Conservation (phyloP, 2,113 vertebrate species). For the Herpailurus yagouaroundi region DNA sequence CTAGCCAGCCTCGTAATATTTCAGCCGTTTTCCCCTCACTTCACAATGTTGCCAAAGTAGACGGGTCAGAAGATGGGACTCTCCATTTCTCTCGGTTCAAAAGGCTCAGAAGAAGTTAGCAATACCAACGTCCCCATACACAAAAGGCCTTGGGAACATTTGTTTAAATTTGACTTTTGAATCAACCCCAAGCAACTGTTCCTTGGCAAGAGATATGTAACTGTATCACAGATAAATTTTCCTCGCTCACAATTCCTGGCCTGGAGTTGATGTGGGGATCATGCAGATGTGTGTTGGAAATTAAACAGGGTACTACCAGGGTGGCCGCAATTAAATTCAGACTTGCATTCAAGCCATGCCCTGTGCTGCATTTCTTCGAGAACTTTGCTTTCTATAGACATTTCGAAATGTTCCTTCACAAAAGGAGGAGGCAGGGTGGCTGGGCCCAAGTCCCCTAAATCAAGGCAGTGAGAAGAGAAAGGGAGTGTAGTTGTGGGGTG, state of each 20-base stretch:
- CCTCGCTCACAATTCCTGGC: slow-evolving; percentile 58
- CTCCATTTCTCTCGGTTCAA: slow-evolving; percentile 49
- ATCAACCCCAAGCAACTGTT: slow-evolving; percentile 63
- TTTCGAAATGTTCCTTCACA: slow-evolving; percentile 75
- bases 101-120: slow-evolving; percentile 69
- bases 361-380: slow-evolving; percentile 78
- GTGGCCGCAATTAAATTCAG: slow-evolving; percentile 80
- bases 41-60: background rate
- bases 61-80: background rate
- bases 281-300: slow-evolving; percentile 81
- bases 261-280: slow-evolving; percentile 58
- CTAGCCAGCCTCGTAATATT: background rate
- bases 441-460: background rate
- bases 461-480: background rate
- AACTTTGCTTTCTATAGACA: slow-evolving; percentile 81
- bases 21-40: background rate
- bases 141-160: slow-evolving; percentile 72
- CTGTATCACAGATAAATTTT: slow-evolving; percentile 64
- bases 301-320: slow-evolving; percentile 76
- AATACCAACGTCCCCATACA: slow-evolving; percentile 58
- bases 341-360: slow-evolving; percentile 80
- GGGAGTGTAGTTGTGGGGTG: background rate
- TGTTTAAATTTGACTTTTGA: slow-evolving; percentile 77
- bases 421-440: slow-evolving; percentile 57
- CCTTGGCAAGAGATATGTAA: slow-evolving; percentile 75